A percentile compares a stretch with the other conserved stretches of the same genome.
Conservation (phyloP, 2,797 vertebrate species). For the Hylomyscus alleni region DNA sequence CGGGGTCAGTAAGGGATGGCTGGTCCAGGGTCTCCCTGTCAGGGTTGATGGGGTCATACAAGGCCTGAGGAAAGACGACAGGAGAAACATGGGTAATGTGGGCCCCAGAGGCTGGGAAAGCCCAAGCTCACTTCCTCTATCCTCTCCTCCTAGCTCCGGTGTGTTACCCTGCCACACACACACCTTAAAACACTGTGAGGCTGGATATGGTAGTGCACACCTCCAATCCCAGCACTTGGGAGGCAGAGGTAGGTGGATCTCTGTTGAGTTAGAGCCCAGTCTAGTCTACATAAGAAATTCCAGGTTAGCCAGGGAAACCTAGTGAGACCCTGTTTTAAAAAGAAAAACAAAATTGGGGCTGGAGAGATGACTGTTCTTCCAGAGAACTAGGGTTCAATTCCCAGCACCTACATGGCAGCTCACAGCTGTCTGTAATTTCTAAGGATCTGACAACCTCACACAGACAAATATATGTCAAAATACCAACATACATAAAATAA, state of each 20-base stretch:
- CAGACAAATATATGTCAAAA: background rate
- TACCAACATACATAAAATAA: background rate
- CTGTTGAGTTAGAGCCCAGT: background rate
- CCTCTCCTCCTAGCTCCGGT: background rate
- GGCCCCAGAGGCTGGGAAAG: background rate
- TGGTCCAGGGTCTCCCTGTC: slow-evolving; percentile 86
- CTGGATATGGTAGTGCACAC: background rate
- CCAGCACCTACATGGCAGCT: background rate
- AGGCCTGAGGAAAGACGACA: slow-evolving; percentile 72
- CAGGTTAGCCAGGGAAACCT: background rate
- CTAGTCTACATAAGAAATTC: background rate
- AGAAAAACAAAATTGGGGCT: background rate
- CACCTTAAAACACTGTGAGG: background rate
- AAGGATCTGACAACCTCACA: background rate
- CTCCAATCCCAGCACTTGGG: background rate
- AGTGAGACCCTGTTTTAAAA: background rate
- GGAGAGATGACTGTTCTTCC: background rate
- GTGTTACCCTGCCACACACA: background rate
- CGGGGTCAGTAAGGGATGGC: slow-evolving; percentile 77
- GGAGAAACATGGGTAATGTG: background rate
- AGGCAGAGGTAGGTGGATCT: background rate
- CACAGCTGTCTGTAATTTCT: background rate
- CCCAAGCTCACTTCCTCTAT: background rate
- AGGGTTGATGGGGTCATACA: slow-evolving; percentile 88
- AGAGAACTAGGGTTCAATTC: background rate